Evolutionary conservation across 2,797 vertebrate genomes (phyloP), one percentile per base, ranked within the genome.

Genomic region (Sebastes cheni): DNA sequence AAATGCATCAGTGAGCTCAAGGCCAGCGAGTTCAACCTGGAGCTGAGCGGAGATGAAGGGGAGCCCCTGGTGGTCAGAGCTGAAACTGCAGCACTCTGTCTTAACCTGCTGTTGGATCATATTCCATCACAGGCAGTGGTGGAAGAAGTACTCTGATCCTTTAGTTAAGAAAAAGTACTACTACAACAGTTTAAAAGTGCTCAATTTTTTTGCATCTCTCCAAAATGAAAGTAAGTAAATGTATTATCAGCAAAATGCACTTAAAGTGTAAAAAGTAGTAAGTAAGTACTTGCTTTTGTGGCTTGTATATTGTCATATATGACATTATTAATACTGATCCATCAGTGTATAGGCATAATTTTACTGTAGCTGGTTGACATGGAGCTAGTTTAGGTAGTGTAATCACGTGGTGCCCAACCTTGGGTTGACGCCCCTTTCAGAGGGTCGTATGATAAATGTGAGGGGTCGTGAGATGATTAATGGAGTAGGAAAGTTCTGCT

Each of bases 31-130:
- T 90, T 93, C 79, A 87, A 78, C 36, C 58, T 27, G 42, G 22
- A 77, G 68, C 66, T 27, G 74, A 89, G 70, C 25, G 68, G 89
- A 92, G 87, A 88, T 77, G 82, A 88, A 94, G 92, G 88, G 93
- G 89, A 89, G 69, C 93, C 91, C 91, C 93, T 94, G 84, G 87
- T 93, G 95, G 92, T 72, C 23, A 14, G 68, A 83, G 8, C 2
- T 54, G 80, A 69, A 82, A 90, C 75, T 23, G 72, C 92, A 90
- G 20, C 42, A 60, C 42, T 72, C 23, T 32, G 1, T 79, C 14
- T 6, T 64, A 3, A 16, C 6, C 42, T 13, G 16, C 39, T 0
- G 14, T 50, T 67, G 18, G 54, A n/a, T 66, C 36, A 56, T 50
- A 2, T 42, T 65, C 4, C 13, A 8, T 32, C 10, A 27, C 29